A percentile compares a stretch with the other conserved stretches of the same genome.
Evolutionary conservation across 2,113 vertebrate species (phyloP).

Genomic region (Cercocebus atys): DNA sequence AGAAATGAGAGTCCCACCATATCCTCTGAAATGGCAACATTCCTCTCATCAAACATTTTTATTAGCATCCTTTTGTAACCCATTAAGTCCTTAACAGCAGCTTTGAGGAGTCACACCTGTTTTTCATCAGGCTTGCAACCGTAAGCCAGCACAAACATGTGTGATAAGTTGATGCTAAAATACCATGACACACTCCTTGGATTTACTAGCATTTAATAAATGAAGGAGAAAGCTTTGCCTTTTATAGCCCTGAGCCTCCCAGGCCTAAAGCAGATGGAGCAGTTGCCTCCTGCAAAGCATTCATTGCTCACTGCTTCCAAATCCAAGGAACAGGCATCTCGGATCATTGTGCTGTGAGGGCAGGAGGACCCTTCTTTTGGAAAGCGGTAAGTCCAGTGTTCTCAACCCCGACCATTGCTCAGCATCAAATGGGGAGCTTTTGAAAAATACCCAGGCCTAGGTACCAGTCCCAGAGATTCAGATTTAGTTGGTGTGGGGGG

Average conservation of each 20-base stretch:
- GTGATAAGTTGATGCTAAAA: constrained; percentile 81
- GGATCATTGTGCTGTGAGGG: background rate
- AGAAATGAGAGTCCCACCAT: background rate
- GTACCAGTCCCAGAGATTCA: background rate
- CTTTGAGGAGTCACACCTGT: constrained; percentile 58
- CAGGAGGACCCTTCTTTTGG: background rate
- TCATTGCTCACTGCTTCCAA: constrained; percentile 60
- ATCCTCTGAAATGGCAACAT: background rate
- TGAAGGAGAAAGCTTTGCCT: constrained; percentile 83
- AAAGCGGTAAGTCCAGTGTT: background rate
- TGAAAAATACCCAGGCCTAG: background rate
- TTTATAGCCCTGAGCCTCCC: constrained; percentile 82
- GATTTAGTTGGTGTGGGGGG: background rate
- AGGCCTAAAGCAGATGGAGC: constrained; percentile 57
- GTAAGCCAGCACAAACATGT: constrained; percentile 74
- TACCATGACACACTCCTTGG: constrained; percentile 77
- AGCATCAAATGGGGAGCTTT: background rate
- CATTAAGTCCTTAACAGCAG: constrained; percentile 33
- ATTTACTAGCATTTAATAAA: constrained; percentile 82
- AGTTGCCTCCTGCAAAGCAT: constrained; percentile 66
- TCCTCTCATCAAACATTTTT: constrained; percentile 26
- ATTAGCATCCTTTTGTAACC: constrained; percentile 54
- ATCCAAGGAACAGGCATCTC: constrained; percentile 33
- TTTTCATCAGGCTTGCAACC: constrained; percentile 64
- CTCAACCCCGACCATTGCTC: background rate